Evolutionary conservation across 2,113 vertebrate genomes (phyloP).

Genomic region (Pseudois nayaur): DNA sequence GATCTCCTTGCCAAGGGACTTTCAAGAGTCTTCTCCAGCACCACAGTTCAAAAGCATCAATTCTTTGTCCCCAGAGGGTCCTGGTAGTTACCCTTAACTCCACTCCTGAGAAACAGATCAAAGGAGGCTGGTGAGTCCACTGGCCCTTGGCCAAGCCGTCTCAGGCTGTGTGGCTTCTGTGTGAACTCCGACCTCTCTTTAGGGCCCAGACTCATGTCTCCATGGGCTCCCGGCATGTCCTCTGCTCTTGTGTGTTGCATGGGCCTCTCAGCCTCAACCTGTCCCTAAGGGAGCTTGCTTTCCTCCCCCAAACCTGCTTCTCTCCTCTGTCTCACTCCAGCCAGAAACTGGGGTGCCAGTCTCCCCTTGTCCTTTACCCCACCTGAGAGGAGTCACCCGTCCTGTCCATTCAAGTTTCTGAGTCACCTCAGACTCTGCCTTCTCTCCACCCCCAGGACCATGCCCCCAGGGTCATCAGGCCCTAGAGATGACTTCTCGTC

Average conservation of each 20-base stretch:
- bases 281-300: neutral
- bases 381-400: neutral
- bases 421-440: neutral
- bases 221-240: fast-evolving
- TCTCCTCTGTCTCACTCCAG: neutral
- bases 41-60: neutral
- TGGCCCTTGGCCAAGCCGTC: neutral
- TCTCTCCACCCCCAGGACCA: neutral
- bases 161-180: fast-evolving
- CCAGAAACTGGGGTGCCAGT: neutral
- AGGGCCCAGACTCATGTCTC: neutral
- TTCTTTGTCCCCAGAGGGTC: neutral
- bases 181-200: neutral
- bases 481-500: neutral
- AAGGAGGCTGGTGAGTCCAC: neutral
- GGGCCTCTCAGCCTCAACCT: neutral
- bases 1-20: neutral
- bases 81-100: neutral
- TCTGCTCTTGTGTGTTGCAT: neutral
- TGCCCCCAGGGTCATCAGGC: neutral
- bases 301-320: neutral
- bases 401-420: neutral
- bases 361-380: neutral
- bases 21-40: neutral
- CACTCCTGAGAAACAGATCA: neutral